Base-by-base conservation (phyloP, 2,113 vertebrate species). In the Mesoclemmys tuberculata region DNA sequence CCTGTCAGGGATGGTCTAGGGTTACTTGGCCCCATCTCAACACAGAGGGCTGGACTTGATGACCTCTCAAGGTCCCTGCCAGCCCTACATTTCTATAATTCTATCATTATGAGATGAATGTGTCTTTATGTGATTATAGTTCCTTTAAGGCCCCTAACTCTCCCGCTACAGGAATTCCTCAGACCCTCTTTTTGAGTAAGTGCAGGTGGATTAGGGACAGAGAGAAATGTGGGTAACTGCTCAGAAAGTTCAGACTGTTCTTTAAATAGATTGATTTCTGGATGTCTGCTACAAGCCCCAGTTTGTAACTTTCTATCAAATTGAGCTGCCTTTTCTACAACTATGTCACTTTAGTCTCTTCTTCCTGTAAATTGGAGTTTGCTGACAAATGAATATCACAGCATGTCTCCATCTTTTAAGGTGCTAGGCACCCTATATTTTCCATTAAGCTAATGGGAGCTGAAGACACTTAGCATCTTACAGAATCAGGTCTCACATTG, bases 401-500 rank as follows among this genome's bases (percentile, higher is more conserved):
- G 38, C 19, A 82, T 21, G 35, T 38, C n/a, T 52, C 38, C n/a
- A 38, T 55, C 26, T 22, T 41, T 29, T 56, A 83, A 93, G n/a
- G 22, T 61, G 14, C 8, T 93, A 86, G 95, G 38, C 4, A 64
- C 4, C 3, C 46, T 31, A 41, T 22, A 84, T 87, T 82, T 6
- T 68, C 52, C 2, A 79, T 38, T 6, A 22, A 88, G 71, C 13
- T 52, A 38, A 88, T 54, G 3, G 46, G 90, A 92, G 29, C 31
- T 31, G 79, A 91, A 93, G 51, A 75, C 18, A 58, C 1, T 10
- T 80, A 84, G 21, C 10, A 85, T 61, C 24, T 27, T 93, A 26
- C 64, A 93, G 74, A 19, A 0, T 38, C 41, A 77, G 61, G 8
- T 31, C 12, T 41, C 46, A 4, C 4, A 64, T 24, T 0, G 0